These are phyloP conservation scores for Porites lutea DNA, from an alignment of 64 coral and sea anemone genomes.

Conservation along the genomic window DNA sequence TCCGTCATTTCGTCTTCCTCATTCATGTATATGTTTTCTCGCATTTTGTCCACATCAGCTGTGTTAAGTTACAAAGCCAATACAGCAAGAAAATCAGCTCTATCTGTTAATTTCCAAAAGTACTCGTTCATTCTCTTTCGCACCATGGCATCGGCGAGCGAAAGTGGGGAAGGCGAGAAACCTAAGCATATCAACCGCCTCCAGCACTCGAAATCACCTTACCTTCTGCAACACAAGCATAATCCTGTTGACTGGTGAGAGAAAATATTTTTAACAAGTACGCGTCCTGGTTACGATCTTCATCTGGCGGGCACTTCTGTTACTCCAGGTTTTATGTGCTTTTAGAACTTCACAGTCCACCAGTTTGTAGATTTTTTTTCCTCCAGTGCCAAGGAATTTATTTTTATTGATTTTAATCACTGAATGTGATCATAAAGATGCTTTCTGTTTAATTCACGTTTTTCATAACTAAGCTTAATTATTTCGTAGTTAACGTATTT, in stretches of 20 bases:
- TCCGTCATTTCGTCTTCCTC: not conserved
- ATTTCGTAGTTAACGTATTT: too few relatives aligned
- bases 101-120: not conserved
- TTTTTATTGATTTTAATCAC: too few relatives aligned
- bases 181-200: slow-evolving; percentile 88
- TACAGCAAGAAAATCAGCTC: not conserved
- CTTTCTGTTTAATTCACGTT: too few relatives aligned
- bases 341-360: too few relatives aligned
- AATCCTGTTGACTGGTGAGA: slow-evolving; percentile 97
- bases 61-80: not conserved
- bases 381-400: too few relatives aligned
- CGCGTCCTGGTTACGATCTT: too few relatives aligned
- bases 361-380: too few relatives aligned
- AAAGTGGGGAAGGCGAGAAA: slow-evolving; percentile 35
- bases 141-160: slow-evolving; percentile 54
- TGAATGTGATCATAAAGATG: too few relatives aligned
- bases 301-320: too few relatives aligned
- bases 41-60: not conserved
- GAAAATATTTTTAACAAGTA: too few relatives aligned
- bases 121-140: not conserved
- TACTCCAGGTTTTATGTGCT: too few relatives aligned
- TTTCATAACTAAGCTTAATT: too few relatives aligned
- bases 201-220: slow-evolving; percentile 91
- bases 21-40: not conserved
- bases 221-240: slow-evolving; percentile 94